Percentiles rank a stretch among this genome's conserved stretches.
Evolutionary conservation across 1,140 invertebrate genomes (phyloP).

Genomic region (Euschistus heros): DNA sequence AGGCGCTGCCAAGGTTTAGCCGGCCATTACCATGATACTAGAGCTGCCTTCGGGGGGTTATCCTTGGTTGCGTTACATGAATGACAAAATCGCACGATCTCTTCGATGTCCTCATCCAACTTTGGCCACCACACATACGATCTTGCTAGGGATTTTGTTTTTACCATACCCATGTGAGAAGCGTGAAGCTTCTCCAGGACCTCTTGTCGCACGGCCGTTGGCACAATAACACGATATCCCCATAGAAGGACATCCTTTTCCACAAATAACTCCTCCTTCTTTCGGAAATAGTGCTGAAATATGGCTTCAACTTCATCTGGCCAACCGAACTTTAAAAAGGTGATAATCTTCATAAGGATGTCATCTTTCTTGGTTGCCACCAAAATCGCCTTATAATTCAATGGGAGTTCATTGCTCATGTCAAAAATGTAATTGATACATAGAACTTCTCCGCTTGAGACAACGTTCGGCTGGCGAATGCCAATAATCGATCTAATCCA

Average conservation of each 20-base stretch:
- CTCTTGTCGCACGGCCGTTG: constrained; percentile 30
- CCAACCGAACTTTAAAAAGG: neutral
- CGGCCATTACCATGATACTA: no score
- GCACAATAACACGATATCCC: constrained; percentile 32
- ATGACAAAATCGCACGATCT: no score
- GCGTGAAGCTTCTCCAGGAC: constrained; percentile 30
- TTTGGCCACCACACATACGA: constrained; percentile 34
- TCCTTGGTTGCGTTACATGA: no score
- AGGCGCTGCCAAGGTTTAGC: no score
- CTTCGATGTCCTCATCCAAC: constrained; percentile 33
- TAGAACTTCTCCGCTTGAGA: constrained; percentile 33
- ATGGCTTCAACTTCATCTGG: neutral
- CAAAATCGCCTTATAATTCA: neutral
- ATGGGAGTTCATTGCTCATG: neutral
- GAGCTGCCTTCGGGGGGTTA: no score
- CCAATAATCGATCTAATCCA: constrained; percentile 5
- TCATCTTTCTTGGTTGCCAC: neutral
- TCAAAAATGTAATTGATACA: neutral
- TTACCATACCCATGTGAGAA: constrained; percentile 29
- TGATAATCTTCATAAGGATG: neutral
- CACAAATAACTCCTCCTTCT: constrained; percentile 7
- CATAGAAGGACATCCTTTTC: neutral
- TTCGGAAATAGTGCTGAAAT: neutral
- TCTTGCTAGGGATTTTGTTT: constrained; percentile 35
- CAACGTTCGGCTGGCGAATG: constrained; percentile 20